These are phyloP conservation scores for Psix sp. DNA, from an alignment of 1,140 invertebrate genomes.

Conservation along the genomic window DNA sequence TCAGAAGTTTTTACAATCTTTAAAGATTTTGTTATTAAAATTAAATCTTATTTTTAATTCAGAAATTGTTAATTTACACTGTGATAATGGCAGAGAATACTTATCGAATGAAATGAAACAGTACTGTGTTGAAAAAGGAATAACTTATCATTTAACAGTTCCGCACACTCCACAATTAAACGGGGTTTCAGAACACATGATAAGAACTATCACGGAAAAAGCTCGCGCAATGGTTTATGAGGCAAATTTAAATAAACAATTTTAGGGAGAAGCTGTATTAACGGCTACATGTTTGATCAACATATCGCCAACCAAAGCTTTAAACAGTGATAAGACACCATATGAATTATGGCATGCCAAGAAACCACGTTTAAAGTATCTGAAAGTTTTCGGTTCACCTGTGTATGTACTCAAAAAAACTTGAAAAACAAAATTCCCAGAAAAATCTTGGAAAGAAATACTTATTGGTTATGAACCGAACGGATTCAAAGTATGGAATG, in stretches of 20 bases:
- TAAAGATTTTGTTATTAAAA: conserved; percentile 2
- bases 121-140: conserved; percentile 72
- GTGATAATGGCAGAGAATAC: conserved; percentile 35
- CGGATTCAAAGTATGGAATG: conserved; percentile 70
- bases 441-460: conserved; percentile 69
- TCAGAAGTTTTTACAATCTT: conserved; percentile 1
- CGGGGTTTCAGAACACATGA: conserved; percentile 17
- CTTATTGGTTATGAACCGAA: conserved; percentile 58
- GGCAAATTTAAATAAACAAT: conserved; percentile 58
- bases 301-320: neutral
- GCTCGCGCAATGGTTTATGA: conserved; percentile 16
- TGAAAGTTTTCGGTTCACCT: neutral
- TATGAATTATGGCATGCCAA: neutral
- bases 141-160: conserved; percentile 73
- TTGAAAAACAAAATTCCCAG: conserved; percentile 70
- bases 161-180: conserved; percentile 68
- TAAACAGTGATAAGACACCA: neutral
- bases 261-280: conserved; percentile 71
- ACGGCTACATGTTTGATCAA: conserved; percentile 43
- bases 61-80: conserved; percentile 5
- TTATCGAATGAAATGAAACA: conserved; percentile 69
- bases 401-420: conserved; percentile 1
- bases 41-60: conserved; percentile 3
- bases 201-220: conserved; percentile 19
- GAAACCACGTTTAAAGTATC: neutral